Evolutionary conservation across 2,113 vertebrate species (phyloP).

Genomic region (Heterocephalus glaber): DNA sequence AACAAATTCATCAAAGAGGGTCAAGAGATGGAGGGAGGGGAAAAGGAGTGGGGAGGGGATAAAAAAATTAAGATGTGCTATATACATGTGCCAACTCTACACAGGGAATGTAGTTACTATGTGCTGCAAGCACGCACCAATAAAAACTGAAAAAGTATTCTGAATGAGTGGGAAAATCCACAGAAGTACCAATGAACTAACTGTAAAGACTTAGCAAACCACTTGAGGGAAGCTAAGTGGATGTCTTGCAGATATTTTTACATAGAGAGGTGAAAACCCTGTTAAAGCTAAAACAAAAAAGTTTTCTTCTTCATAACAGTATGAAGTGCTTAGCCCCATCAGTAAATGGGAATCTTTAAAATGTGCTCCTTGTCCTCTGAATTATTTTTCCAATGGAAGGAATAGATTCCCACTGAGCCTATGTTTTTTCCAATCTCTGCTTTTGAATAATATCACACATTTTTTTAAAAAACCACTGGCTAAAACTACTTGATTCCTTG

Average conservation of each 20-base stretch:
- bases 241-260: constrained; percentile 12
- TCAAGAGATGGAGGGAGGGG: neutral
- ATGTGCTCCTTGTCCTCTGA: neutral
- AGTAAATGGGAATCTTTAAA: neutral
- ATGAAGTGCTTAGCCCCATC: neutral
- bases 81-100: neutral
- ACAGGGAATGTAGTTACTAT: neutral
- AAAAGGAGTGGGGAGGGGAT: neutral
- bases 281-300: constrained; percentile 1
- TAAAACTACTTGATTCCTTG: neutral
- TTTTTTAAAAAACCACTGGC: neutral
- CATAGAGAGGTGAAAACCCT: neutral
- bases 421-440: constrained; percentile 26
- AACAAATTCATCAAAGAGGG: neutral
- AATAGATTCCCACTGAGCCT: constrained; percentile 30
- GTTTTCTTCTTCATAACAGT: neutral
- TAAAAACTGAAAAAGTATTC: neutral
- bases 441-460: constrained; percentile 46
- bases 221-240: constrained; percentile 12
- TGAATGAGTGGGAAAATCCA: neutral
- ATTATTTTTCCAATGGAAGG: constrained; percentile 23
- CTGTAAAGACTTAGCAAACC: neutral
- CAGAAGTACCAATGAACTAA: neutral
- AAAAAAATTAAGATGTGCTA: neutral
- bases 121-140: neutral